These are phyloP conservation scores for Leptinotarsa tumamoca DNA, from an alignment of 2,888 invertebrate species.

Conservation along the genomic window DNA sequence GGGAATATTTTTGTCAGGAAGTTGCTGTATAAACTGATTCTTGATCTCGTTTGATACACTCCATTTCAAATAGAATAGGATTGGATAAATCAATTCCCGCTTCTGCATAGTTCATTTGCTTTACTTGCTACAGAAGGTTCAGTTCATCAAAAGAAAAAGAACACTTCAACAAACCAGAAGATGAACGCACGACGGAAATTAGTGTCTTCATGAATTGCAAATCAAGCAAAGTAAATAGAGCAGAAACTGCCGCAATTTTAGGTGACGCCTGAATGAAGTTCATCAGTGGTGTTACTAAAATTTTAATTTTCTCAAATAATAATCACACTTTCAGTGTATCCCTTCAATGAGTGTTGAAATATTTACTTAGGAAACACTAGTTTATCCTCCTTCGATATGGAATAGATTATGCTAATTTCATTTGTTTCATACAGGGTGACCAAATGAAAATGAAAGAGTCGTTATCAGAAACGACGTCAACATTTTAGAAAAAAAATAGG, in stretches of 20 bases:
- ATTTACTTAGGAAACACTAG: too few species aligned
- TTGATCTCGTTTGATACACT: not conserved
- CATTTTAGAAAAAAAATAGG: too few species aligned
- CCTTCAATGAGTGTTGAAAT: too few species aligned
- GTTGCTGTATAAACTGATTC: not conserved
- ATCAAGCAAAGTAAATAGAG: not conserved
- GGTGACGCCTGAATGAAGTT: not conserved
- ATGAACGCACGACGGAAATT: not conserved
- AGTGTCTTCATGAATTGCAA: constrained; percentile 8
- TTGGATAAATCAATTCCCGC: not conserved
- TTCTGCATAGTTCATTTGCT: not conserved
- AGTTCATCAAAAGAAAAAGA: not conserved
- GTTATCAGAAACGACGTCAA: too few species aligned
- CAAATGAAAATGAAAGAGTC: too few species aligned
- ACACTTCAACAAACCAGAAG: not conserved
- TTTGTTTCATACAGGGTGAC: too few species aligned
- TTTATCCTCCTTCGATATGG: too few species aligned
- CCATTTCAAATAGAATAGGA: not conserved
- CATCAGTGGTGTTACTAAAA: not conserved
- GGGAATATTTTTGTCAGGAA: too few species aligned
- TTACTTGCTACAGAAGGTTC: not conserved
- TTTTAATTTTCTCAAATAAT: not conserved
- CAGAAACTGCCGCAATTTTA: not conserved
- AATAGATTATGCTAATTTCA: too few species aligned
- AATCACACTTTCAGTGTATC: not conserved